phyloP scores from a whole-genome alignment of 2,888 invertebrate genomes.

The Drosophila pullipes region DNA sequence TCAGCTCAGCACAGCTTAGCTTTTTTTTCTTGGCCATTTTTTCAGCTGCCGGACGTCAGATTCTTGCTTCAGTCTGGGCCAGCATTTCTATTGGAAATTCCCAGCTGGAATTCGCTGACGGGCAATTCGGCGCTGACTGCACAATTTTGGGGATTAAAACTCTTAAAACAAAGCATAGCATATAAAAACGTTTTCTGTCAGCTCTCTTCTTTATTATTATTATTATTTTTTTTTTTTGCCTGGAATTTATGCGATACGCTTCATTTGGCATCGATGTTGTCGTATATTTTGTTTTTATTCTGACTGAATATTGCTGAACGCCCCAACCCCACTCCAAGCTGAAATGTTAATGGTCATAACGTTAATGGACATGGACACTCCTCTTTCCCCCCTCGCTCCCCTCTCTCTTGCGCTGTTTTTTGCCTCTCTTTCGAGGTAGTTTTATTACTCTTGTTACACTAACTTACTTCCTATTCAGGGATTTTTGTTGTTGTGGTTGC shows the following conservation, averaged over 20 bases:
- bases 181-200: slow-evolving; percentile 21
- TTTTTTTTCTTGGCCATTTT: slow-evolving; percentile 25
- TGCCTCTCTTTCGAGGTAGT: slow-evolving; percentile 54
- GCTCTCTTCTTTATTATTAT: background rate
- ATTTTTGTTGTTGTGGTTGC: slow-evolving; percentile 22
- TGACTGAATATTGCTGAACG: slow-evolving; percentile 72
- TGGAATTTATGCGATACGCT: slow-evolving; percentile 72
- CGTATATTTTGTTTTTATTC: slow-evolving; percentile 71
- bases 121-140: slow-evolving; percentile 40
- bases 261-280: slow-evolving; percentile 60
- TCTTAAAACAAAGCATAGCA: slow-evolving; percentile 18
- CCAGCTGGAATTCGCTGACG: slow-evolving; percentile 27
- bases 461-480: slow-evolving; percentile 74
- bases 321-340: slow-evolving; percentile 5
- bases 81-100: slow-evolving; percentile 67
- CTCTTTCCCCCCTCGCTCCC: slow-evolving; percentile 21
- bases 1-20: slow-evolving; percentile 12
- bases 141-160: slow-evolving; percentile 15
- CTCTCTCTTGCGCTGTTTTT: slow-evolving; percentile 8
- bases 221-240: slow-evolving; percentile 22
- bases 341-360: slow-evolving; percentile 17
- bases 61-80: slow-evolving; percentile 22
- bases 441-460: slow-evolving; percentile 78
- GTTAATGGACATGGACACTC: slow-evolving; percentile 60
- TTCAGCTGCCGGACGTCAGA: slow-evolving; percentile 48